Evolutionary conservation across 2,113 vertebrate genomes (phyloP).

Genomic region (Aegotheles bennettii): DNA sequence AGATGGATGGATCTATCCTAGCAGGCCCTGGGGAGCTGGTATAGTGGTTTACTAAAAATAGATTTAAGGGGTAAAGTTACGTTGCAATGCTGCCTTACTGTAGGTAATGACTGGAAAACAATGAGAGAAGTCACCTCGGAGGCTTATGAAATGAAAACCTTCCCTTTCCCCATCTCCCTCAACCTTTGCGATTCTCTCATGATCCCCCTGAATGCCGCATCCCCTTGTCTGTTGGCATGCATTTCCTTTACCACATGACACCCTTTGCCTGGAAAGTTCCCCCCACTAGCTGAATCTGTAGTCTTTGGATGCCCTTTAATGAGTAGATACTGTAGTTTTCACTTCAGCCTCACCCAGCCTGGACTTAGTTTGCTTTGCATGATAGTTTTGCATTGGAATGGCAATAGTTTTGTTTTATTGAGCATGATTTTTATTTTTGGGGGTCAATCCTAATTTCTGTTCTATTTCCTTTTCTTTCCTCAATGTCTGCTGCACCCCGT

Average conservation of each 20-base stretch:
- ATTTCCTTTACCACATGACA: conserved; percentile 58
- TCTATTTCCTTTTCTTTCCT: conserved; percentile 84
- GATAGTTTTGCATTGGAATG: conserved; percentile 81
- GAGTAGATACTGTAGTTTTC: conserved; percentile 49
- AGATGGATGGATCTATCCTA: neutral
- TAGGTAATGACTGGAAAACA: neutral
- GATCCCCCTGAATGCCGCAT: conserved; percentile 43
- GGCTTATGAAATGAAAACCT: neutral
- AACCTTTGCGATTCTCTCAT: conserved; percentile 18
- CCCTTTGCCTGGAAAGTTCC: conserved; percentile 51
- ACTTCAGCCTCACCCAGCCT: conserved; percentile 4
- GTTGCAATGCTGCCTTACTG: neutral
- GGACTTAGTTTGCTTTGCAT: conserved; percentile 79
- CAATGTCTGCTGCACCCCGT: conserved; percentile 72
- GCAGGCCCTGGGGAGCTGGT: neutral
- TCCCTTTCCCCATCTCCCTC: neutral
- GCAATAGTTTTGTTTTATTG: conserved; percentile 77
- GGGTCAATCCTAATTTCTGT: conserved; percentile 85
- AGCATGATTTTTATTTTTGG: conserved; percentile 85
- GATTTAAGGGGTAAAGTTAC: neutral
- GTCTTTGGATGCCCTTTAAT: conserved; percentile 54
- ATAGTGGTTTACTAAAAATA: neutral
- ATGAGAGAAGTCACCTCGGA: neutral
- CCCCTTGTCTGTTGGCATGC: conserved; percentile 73
- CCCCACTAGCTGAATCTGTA: conserved; percentile 38